Conservation (phyloP, 2,797 vertebrate species). For the Halcyon smyrnensis region DNA sequence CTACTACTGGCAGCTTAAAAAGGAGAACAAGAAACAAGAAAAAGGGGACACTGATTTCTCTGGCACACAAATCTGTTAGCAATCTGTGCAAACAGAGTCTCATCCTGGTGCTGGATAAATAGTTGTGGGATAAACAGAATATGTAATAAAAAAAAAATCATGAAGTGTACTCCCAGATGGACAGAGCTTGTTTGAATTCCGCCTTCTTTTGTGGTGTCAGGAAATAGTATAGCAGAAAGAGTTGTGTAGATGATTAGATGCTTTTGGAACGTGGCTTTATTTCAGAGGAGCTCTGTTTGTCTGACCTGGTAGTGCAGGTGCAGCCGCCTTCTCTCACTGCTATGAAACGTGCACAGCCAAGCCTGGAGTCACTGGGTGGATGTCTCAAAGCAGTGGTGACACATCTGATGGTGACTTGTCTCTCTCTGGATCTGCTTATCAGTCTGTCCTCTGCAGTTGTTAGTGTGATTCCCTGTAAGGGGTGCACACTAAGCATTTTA, state of each 20-base stretch:
- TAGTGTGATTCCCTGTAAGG: not conserved
- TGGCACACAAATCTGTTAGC: not conserved
- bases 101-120: conserved; percentile 44
- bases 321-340: not conserved
- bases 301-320: not conserved
- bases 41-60: not conserved
- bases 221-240: not conserved
- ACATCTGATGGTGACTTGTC: not conserved
- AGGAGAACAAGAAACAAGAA: not conserved
- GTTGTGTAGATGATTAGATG: not conserved
- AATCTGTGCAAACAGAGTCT: conserved; percentile 29
- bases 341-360: not conserved
- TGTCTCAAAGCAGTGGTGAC: rapidly evolving
- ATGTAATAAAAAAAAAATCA: conserved; percentile 13
- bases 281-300: not conserved
- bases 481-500: not conserved
- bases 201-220: not conserved
- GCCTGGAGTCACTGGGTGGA: not conserved
- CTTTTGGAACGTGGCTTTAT: not conserved
- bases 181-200: not conserved
- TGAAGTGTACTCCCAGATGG: not conserved
- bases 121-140: conserved; percentile 45
- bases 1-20: not conserved
- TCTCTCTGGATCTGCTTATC: not conserved
- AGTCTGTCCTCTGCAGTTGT: not conserved